These are phyloP conservation scores for Gortyna flavago DNA, from an alignment of 2,888 invertebrate genomes.

Conservation along the genomic window DNA sequence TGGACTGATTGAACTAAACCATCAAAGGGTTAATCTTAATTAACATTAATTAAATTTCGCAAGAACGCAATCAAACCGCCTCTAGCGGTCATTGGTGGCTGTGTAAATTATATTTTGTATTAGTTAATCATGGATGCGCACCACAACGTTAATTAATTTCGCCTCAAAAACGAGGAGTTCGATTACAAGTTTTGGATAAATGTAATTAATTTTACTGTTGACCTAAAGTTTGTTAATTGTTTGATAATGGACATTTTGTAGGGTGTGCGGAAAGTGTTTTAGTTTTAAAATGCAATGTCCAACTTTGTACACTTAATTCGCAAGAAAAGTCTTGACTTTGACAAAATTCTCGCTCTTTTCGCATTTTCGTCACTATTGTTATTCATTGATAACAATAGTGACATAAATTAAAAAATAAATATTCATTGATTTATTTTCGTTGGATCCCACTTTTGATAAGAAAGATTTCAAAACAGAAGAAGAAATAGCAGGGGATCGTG, in stretches of 20 bases:
- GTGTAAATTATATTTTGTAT: slow-evolving; percentile 41
- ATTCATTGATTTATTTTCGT: too few relatives aligned
- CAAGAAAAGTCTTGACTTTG: too few relatives aligned
- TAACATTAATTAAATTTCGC: slow-evolving; percentile 58
- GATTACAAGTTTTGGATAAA: slow-evolving; percentile 5
- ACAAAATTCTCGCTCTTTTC: background rate
- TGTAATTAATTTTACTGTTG: background rate
- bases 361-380: too few relatives aligned
- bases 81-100: slow-evolving; percentile 33
- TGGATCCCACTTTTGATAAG: too few relatives aligned
- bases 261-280: background rate
- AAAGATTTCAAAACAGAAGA: too few relatives aligned
- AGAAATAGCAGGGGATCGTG: too few relatives aligned
- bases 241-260: background rate
- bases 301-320: too few relatives aligned
- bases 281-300: too few relatives aligned
- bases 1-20: slow-evolving; percentile 34
- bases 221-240: background rate
- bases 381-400: too few relatives aligned
- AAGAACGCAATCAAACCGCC: slow-evolving; percentile 47
- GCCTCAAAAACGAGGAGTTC: background rate
- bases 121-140: background rate
- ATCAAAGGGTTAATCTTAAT: slow-evolving; percentile 61
- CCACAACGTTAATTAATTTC: slow-evolving; percentile 17
- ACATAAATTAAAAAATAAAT: too few relatives aligned